Evolutionary conservation across 1,140 invertebrate species (phyloP).

Genomic region (Drosophila funebris): DNA sequence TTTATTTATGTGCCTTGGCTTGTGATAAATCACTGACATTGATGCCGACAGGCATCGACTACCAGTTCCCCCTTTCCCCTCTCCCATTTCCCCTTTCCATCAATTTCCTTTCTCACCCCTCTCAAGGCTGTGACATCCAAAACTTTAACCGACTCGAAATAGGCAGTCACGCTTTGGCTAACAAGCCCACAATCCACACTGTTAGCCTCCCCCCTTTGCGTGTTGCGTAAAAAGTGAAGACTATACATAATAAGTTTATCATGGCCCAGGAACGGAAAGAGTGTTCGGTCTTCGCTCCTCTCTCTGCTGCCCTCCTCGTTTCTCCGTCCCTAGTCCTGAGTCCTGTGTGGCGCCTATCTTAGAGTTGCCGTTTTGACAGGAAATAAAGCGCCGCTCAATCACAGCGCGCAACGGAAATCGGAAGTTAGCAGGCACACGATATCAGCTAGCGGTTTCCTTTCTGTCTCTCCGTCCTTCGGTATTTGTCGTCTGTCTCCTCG

Average conservation of each 20-base stretch:
- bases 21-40: constrained; percentile 80
- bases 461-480: not conserved
- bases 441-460: constrained; percentile 64
- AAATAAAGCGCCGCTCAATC: constrained; percentile 76
- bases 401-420: constrained; percentile 73
- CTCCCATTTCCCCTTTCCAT: not conserved
- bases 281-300: constrained; percentile 9
- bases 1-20: constrained; percentile 78
- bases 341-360: constrained; percentile 50
- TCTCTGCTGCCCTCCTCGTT: not conserved
- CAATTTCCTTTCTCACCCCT: not conserved
- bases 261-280: constrained; percentile 10
- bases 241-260: constrained; percentile 72
- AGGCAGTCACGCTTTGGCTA: constrained; percentile 58
- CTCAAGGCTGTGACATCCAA: constrained; percentile 24
- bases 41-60: constrained; percentile 62
- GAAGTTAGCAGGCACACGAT: constrained; percentile 80
- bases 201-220: not conserved
- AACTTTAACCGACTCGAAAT: constrained; percentile 64
- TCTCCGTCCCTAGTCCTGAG: not conserved
- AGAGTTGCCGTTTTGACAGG: constrained; percentile 54
- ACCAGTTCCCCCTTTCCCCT: not conserved
- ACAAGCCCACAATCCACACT: constrained; percentile 28
- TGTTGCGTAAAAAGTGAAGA: constrained; percentile 29
- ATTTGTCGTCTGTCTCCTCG: not conserved